Evolutionary conservation across 2,113 vertebrate species (phyloP).

Genomic region (Zeus faber): DNA sequence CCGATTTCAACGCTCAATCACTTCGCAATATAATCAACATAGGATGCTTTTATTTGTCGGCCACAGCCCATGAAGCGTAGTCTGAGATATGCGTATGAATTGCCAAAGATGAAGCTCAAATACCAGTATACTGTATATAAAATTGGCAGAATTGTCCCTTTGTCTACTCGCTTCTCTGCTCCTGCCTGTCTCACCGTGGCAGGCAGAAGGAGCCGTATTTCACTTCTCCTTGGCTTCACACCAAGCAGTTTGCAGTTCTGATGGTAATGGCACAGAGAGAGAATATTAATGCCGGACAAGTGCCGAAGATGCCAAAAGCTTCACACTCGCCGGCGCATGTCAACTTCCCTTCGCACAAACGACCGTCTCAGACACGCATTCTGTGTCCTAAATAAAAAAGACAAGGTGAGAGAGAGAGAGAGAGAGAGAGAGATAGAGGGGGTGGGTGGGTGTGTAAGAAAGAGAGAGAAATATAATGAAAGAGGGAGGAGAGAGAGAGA

Average conservation of each 20-base stretch:
- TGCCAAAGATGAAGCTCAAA: not conserved
- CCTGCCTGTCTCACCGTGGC: conserved; percentile 5
- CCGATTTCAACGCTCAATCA: conserved; percentile 60
- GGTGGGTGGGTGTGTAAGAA: conserved; percentile 22
- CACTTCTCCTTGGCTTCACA: conserved; percentile 34
- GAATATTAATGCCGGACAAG: conserved; percentile 36
- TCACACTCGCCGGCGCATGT: conserved; percentile 18
- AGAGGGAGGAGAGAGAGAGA: not conserved
- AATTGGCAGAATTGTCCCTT: conserved; percentile 10
- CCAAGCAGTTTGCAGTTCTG: conserved; percentile 25
- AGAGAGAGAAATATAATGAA: not conserved
- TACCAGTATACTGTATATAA: not conserved
- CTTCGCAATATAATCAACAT: conserved; percentile 24
- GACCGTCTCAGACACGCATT: conserved; percentile 30
- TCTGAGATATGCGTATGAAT: conserved; percentile 1
- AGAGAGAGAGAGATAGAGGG: not conserved
- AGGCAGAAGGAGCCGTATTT: conserved; percentile 47
- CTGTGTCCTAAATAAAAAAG: not conserved
- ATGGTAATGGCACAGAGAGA: conserved; percentile 36
- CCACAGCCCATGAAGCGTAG: no score
- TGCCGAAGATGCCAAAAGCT: conserved; percentile 43
- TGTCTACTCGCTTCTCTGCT: conserved; percentile 7
- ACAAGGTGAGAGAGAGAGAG: not conserved
- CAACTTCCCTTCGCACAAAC: conserved; percentile 51
- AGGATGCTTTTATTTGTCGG: not conserved